Evolutionary conservation across 2,888 invertebrate genomes (phyloP).

Genomic region (Lithophane leautieri): DNA sequence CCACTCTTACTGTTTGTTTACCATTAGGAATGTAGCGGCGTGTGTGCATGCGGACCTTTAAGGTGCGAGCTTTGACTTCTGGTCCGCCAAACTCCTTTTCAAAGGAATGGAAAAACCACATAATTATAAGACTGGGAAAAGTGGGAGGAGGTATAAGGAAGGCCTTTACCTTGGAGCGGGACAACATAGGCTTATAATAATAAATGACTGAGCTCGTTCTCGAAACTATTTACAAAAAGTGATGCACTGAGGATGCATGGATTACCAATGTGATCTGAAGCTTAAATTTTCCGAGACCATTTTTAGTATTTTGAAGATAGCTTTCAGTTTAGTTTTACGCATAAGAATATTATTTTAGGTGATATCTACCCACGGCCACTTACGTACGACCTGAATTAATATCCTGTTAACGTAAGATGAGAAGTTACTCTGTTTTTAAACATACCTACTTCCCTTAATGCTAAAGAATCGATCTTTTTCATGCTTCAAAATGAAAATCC

Average conservation of each 20-base stretch:
- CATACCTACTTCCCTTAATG: conserved; percentile 3
- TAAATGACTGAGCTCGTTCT: neutral
- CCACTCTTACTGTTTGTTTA: conserved; percentile 73
- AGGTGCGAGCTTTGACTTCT: conserved; percentile 53
- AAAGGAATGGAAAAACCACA: neutral
- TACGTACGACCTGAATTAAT: conserved; percentile 17
- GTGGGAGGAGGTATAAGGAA: neutral
- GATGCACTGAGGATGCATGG: neutral
- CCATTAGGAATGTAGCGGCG: conserved; percentile 68
- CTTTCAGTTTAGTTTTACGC: neutral
- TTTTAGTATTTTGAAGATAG: neutral
- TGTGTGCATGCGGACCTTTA: conserved; percentile 45
- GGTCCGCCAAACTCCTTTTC: neutral
- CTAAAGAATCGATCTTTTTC: neutral
- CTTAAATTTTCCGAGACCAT: neutral
- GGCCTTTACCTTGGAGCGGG: neutral
- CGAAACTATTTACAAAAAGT: neutral
- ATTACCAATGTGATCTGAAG: no score
- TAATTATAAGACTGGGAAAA: neutral
- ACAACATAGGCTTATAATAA: neutral
- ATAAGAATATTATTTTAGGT: neutral
- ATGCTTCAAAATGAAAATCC: neutral
- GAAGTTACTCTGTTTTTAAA: conserved; percentile 17
- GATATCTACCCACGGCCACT: conserved; percentile 1
- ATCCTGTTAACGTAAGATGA: conserved; percentile 5